Base-by-base conservation (phyloP, 2,113 vertebrate genomes). In the Pongo abelii region DNA sequence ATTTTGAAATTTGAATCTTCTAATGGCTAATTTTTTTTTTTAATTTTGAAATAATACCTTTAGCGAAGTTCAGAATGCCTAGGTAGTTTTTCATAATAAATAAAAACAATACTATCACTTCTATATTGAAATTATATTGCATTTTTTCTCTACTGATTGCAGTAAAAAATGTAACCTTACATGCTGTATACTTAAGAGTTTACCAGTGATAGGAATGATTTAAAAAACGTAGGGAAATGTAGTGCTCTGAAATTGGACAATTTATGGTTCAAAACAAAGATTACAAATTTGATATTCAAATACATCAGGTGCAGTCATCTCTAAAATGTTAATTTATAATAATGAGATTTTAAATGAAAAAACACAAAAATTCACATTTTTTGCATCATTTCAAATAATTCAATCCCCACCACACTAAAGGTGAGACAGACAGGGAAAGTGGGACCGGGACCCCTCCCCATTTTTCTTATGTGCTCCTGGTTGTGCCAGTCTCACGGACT, bases 321-420 rank as follows among this genome's bases (percentile, higher is more conserved):
- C 89, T 59, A 64, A 57, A 1, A 0, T 70, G 38, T 97, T 93
- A 91, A 17, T 55, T 97, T 91, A 93, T 52, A 69, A 59, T 57
- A 57, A 55, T 94, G 57, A 94, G 3, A 94, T 91, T 95, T 97
- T 83, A 97, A 96, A 97, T 4, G 93, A 52, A 32, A 95, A 86
- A 95, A 72, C 10, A n/a, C 14, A 77, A 96, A 96, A 84, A 96
- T 50, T 16, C 89, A 96, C 23, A 84, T 72, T 91, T 94, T 91
- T 89, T 67, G 72, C 55, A 70, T 22, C 35, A 6, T 72, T 61
- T 77, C 13, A 64, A 89, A 96, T 3, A 40, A 96, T 96, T 97
- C 75, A 23, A 75, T 95, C 96, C 72, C 88, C 89, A 93, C 84
- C 74, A 97, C 9, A 94, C 67, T 89, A 46, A 89, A 97, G 96